A percentile compares a stretch with the other conserved stretches of the same genome.
These are phyloP conservation scores for Oxyscelio sp. DNA, from an alignment of 2,888 invertebrate genomes.

Conservation along the genomic window DNA sequence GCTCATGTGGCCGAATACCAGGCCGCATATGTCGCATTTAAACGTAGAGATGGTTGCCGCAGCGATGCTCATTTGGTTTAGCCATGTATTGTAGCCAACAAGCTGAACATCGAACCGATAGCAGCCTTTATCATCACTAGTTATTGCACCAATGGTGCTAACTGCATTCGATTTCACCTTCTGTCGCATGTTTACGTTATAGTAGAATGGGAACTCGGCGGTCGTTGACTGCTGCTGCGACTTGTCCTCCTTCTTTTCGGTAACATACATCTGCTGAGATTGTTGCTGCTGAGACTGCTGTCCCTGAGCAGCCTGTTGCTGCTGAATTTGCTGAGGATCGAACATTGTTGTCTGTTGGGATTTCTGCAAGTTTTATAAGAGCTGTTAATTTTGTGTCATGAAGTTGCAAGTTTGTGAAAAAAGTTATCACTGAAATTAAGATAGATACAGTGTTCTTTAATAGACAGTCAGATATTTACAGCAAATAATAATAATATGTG, in stretches of 20 bases:
- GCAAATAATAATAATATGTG: too few species aligned
- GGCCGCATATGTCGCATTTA: conserved; percentile 96
- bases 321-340: conserved; percentile 90
- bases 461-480: too few species aligned
- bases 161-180: conserved; percentile 88
- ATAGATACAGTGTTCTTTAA: too few species aligned
- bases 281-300: conserved; percentile 90
- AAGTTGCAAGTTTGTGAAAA: too few species aligned
- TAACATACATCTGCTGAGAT: conserved; percentile 86
- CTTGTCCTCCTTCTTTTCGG: conserved; percentile 87
- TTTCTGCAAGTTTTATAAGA: too few species aligned
- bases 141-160: conserved; percentile 88
- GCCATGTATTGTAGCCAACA: conserved; percentile 94
- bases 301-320: conserved; percentile 91
- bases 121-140: conserved; percentile 89
- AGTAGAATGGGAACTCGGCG: conserved; percentile 89
- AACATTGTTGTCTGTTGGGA: conserved; percentile 87
- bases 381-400: too few species aligned
- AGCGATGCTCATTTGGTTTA: conserved; percentile 95
- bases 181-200: conserved; percentile 89
- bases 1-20: conserved; percentile 95
- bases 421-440: too few species aligned
- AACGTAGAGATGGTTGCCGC: conserved; percentile 93
- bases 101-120: conserved; percentile 89
- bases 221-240: conserved; percentile 85